Conservation (phyloP, 2,888 invertebrate genomes). For the Thysanoteuthis rhombus region DNA sequence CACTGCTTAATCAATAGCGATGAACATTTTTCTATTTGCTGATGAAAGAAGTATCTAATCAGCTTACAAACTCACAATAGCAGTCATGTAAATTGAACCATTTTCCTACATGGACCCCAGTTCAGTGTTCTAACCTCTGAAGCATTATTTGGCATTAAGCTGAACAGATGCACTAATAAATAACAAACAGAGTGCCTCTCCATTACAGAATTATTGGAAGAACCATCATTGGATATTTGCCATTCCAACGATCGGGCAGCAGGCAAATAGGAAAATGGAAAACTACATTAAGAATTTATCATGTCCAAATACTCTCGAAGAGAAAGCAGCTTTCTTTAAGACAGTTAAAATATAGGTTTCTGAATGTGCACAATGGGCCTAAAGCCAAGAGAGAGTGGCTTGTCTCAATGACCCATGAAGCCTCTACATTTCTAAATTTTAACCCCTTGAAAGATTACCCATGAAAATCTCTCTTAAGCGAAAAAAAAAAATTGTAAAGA, state of each 20-base stretch:
- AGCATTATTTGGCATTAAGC: not conserved
- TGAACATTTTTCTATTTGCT: too few relatives aligned
- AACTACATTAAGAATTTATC: not conserved
- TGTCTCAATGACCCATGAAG: not conserved
- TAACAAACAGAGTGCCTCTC: not conserved
- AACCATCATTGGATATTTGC: not conserved
- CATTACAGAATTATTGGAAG: not conserved
- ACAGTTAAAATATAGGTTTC: slow-evolving; percentile 12
- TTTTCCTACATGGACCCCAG: not conserved
- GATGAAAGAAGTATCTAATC: too few relatives aligned
- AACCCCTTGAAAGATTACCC: not conserved
- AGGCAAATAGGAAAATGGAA: slow-evolving; percentile 12
- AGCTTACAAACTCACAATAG: too few relatives aligned
- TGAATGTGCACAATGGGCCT: not conserved
- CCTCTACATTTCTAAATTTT: not conserved
- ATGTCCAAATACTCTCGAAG: not conserved
- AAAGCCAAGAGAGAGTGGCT: not conserved
- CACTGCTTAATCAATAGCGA: too few relatives aligned
- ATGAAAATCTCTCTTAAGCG: not conserved
- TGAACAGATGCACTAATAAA: not conserved
- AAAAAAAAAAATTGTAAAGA: not conserved
- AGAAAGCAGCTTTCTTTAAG: not conserved
- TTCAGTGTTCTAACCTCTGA: not conserved
- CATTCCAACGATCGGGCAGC: not conserved
- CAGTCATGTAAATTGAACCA: too few relatives aligned